Percentiles rank a stretch among this genome's conserved stretches.
Conservation (phyloP, 2,888 invertebrate genomes). For the Hypercompe scribonia region DNA sequence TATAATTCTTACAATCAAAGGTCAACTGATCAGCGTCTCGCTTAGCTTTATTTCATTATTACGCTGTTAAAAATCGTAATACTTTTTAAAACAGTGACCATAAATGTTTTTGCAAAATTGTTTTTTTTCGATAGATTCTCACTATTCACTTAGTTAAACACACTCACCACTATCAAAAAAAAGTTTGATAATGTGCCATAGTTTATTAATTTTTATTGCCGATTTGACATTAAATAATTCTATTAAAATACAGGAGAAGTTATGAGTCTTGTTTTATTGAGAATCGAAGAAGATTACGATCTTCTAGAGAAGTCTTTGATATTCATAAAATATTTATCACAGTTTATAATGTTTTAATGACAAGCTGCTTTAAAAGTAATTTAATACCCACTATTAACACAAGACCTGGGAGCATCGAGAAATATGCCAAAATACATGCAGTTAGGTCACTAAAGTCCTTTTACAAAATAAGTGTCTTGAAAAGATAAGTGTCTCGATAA, state of each 20-base stretch:
- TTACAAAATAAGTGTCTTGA: too few species aligned
- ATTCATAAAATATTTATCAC: background rate
- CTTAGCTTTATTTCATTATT: constrained; percentile 8
- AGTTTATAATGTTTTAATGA: background rate
- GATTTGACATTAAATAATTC: background rate
- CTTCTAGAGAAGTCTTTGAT: background rate
- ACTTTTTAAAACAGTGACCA: too few species aligned
- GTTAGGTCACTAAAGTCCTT: too few species aligned
- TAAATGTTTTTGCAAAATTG: too few species aligned
- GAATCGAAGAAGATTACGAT: background rate
- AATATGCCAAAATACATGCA: background rate
- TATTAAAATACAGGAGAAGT: background rate
- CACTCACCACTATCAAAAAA: background rate
- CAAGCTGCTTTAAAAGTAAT: background rate
- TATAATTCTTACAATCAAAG: constrained; percentile 4
- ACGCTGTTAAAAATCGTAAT: background rate
- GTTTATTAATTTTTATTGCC: background rate
- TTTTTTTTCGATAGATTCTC: background rate
- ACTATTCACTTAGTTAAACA: background rate
- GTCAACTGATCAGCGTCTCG: constrained; percentile 4
- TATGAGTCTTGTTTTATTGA: background rate
- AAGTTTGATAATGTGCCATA: background rate
- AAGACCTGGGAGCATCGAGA: too few species aligned
- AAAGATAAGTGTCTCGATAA: background rate
- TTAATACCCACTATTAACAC: background rate